phyloP scores from a whole-genome alignment of 2,888 invertebrate genomes.

The Sarcophaga rosellei region DNA sequence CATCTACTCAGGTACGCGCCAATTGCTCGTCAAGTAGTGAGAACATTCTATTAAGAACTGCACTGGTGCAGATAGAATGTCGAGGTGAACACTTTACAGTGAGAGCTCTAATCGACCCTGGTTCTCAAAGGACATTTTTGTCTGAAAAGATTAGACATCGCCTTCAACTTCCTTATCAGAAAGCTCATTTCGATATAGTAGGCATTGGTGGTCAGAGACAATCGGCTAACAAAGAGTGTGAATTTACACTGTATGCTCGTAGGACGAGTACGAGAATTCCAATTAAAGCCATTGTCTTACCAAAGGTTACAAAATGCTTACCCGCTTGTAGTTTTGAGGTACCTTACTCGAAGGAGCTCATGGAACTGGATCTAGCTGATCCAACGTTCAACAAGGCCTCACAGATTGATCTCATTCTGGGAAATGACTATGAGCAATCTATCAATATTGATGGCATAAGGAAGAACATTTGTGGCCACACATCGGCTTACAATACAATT shows the following conservation, averaged over 20 bases:
- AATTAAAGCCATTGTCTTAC: constrained; percentile 29
- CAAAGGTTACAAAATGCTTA: constrained; percentile 29
- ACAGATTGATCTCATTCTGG: too few relatives aligned
- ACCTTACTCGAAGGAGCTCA: background rate
- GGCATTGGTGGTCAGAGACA: constrained; percentile 24
- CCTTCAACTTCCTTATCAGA: background rate
- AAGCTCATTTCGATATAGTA: too few relatives aligned
- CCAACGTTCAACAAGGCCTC: constrained; percentile 13
- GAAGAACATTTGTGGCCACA: constrained; percentile 22
- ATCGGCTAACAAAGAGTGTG: constrained; percentile 1
- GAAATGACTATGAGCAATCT: too few relatives aligned
- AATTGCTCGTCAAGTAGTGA: background rate
- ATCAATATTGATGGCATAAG: background rate
- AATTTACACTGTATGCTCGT: background rate
- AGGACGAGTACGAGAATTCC: background rate
- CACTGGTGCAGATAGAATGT: background rate
- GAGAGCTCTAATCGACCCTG: background rate
- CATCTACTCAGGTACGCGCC: background rate
- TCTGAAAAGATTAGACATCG: background rate
- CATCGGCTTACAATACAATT: constrained; percentile 31
- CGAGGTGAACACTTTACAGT: background rate
- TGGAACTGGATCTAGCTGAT: constrained; percentile 17
- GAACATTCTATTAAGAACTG: background rate
- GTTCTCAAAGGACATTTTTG: background rate
- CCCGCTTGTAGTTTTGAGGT: constrained; percentile 1